These are phyloP conservation scores for Thelaira solivaga DNA, from an alignment of 2,888 invertebrate species.

Conservation along the genomic window DNA sequence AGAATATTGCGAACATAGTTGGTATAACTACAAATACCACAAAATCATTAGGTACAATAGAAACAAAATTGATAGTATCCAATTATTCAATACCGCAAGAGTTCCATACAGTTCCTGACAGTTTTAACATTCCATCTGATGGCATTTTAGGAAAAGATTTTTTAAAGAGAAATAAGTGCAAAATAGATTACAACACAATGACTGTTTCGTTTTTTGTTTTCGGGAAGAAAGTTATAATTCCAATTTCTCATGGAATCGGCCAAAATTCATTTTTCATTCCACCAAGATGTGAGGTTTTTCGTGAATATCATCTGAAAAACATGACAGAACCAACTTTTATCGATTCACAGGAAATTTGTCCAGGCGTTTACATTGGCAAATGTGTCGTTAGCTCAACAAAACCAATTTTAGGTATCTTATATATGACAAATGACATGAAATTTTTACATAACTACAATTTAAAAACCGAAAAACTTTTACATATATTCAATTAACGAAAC, in stretches of 20 bases:
- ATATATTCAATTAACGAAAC: background rate
- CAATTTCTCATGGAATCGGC: constrained; percentile 18
- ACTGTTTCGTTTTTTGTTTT: constrained; percentile 1
- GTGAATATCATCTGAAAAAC: constrained; percentile 7
- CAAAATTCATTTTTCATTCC: constrained; percentile 22
- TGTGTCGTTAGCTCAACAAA: background rate
- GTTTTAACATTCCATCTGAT: constrained; percentile 14
- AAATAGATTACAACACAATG: background rate
- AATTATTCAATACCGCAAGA: constrained; percentile 7
- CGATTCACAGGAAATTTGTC: constrained; percentile 13
- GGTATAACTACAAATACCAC: constrained; percentile 6
- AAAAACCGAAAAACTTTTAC: background rate
- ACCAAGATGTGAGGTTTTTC: constrained; percentile 24
- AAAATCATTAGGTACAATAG: background rate
- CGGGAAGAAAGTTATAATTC: background rate
- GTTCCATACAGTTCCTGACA: constrained; percentile 1
- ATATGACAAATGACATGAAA: background rate
- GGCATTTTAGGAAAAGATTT: constrained; percentile 39
- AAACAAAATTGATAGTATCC: background rate
- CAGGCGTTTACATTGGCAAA: constrained; percentile 12
- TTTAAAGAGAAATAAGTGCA: constrained; percentile 24
- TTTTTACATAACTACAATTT: constrained; percentile 1
- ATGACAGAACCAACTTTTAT: background rate
- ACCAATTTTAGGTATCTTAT: background rate
- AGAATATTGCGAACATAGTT: background rate